Percentiles rank a stretch among this genome's conserved stretches.
phyloP scores from a whole-genome alignment of 2,888 invertebrate genomes.

The Limnephilus rhombicus region DNA sequence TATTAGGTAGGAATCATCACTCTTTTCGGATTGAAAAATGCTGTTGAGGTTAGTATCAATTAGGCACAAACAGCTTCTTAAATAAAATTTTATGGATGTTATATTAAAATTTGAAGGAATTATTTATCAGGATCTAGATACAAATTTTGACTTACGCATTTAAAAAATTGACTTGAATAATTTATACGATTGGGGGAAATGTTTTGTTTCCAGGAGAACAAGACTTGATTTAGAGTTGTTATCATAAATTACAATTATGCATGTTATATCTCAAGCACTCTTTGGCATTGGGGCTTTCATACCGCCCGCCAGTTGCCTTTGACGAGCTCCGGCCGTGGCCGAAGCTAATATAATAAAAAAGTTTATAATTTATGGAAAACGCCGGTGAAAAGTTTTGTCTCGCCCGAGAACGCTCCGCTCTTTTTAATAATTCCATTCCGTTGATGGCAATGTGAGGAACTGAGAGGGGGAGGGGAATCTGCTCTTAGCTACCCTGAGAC shows the following conservation, averaged over 20 bases:
- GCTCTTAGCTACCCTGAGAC: background rate
- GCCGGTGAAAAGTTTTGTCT: slow-evolving; percentile 57
- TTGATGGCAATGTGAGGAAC: slow-evolving; percentile 28
- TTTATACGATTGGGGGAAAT: background rate
- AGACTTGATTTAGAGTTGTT: slow-evolving; percentile 7
- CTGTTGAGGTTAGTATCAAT: background rate
- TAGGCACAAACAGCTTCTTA: background rate
- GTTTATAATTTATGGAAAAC: slow-evolving; percentile 60
- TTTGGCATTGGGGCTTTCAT: slow-evolving; percentile 34
- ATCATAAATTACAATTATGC: slow-evolving; percentile 44
- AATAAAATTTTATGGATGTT: background rate
- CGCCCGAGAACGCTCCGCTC: slow-evolving; percentile 52
- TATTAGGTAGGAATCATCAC: too few relatives aligned
- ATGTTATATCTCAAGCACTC: slow-evolving; percentile 35
- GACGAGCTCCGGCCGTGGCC: slow-evolving; percentile 49
- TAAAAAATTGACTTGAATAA: background rate
- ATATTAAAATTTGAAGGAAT: too few relatives aligned
- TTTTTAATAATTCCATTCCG: slow-evolving; percentile 57
- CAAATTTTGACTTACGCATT: background rate
- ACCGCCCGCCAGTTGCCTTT: slow-evolving; percentile 34
- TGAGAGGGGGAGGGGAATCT: slow-evolving; percentile 16
- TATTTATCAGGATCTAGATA: too few relatives aligned
- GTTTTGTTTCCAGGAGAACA: slow-evolving; percentile 7
- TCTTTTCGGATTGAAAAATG: background rate
- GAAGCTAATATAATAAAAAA: slow-evolving; percentile 59